Evolutionary conservation across 1,140 invertebrate species (phyloP), one percentile per base, ranked within the genome.

Genomic region (Drosophila saltans): DNA sequence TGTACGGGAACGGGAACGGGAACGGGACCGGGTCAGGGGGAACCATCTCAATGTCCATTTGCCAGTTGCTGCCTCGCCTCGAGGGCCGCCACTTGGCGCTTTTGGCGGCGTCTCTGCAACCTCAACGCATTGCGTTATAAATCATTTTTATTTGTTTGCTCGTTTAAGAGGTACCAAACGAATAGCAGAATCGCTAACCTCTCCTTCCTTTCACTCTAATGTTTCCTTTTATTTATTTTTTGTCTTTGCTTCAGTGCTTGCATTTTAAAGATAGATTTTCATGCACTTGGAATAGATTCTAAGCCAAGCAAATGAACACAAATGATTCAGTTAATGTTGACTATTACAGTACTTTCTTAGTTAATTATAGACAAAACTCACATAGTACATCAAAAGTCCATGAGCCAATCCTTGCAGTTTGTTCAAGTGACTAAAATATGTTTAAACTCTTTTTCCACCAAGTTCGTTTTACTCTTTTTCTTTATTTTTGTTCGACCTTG

Each of bases 61-160:
- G 70, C 74, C 74, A 76, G 48, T 36, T 63, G 39, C 21, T 63
- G 39, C 21, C 16, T 74, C 75, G 78, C 77, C 81, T 71, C 81
- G 66, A 85, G 74, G 78, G 80, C 73, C 69, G 58, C 11, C 73
- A 69, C 69, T 89, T 81, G 84, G 80, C 77, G 84, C 84, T 88
- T 89, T 88, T 89, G 83, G 83, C 83, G 83, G 83, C 83, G 84
- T 78, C 69, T 79, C 67, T 76, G 80, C 76, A 83, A 72, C 72
- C 77, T 88, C 83, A 80, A 89, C 85, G 84, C 84, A 90, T 61
- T 89, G 85, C 80, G 85, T 84, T 90, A 89, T 89, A 89, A 89
- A 89, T 89, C 84, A 89, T 89, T 89, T 89, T 90, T 89, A 89
- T 89, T 89, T 89, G 85, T 90, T 84, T 89, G 79, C 58, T 66